A percentile compares a stretch with the other conserved stretches of the same genome.
phyloP scores from a whole-genome alignment of 2,113 vertebrate genomes.

The Puma concolor region DNA sequence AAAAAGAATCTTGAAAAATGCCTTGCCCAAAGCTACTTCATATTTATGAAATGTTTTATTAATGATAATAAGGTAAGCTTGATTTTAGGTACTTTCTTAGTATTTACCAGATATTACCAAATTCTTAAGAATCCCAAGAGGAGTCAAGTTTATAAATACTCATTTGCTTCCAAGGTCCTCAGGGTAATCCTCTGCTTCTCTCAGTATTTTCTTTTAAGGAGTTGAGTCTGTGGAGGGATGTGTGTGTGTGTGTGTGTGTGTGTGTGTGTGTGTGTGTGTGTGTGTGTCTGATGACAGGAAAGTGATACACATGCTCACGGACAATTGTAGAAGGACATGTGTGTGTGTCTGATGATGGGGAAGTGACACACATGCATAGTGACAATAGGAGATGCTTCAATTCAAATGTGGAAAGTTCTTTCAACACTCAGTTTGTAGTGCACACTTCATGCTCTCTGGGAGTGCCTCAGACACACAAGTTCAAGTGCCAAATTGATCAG shows the following conservation, averaged over 20 bases:
- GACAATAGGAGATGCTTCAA: neutral
- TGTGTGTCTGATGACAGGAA: neutral
- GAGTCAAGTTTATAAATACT: conserved; percentile 7
- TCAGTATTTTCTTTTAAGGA: conserved; percentile 5
- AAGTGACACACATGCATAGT: neutral
- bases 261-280: neutral
- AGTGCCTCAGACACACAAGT: neutral
- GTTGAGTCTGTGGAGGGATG: neutral
- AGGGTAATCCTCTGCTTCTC: neutral
- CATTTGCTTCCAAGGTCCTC: neutral
- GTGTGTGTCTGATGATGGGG: neutral
- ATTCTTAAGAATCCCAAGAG: neutral
- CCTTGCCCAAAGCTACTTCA: neutral
- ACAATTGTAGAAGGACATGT: neutral
- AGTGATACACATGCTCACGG: neutral
- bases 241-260: neutral
- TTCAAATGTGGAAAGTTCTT: conserved; percentile 7
- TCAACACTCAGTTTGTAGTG: neutral
- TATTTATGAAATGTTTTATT: conserved; percentile 44
- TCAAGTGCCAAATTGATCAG: conserved; percentile 17
- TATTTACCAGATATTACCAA: conserved; percentile 19
- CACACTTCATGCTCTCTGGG: neutral
- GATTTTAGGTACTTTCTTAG: neutral
- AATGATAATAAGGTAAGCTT: conserved; percentile 17
- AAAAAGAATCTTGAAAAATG: conserved; percentile 8